These are phyloP conservation scores for Scaptomyza pallida DNA, from an alignment of 1,140 invertebrate species.

Conservation along the genomic window DNA sequence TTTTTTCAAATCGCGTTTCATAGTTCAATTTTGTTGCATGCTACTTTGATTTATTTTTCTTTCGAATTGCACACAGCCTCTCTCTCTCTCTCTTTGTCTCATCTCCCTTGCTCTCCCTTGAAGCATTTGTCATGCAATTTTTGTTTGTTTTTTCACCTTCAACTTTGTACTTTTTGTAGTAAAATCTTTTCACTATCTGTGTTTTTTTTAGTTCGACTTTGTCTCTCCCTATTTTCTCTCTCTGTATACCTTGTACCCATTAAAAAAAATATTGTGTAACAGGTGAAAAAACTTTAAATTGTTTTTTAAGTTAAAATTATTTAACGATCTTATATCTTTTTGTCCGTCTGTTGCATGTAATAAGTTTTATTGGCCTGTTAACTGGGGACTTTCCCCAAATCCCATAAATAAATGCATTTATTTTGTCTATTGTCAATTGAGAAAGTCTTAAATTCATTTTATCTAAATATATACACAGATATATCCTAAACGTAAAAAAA, in stretches of 20 bases:
- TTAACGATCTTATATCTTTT: no score
- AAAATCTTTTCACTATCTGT: background rate
- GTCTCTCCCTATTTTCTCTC: background rate
- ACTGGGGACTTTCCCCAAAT: no score
- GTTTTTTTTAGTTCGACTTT: background rate
- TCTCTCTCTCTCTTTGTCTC: background rate
- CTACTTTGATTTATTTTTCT: background rate
- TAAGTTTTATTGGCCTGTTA: no score
- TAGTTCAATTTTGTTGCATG: conserved; percentile 6
- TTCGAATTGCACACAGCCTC: conserved; percentile 15
- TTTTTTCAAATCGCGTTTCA: background rate
- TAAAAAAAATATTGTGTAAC: background rate
- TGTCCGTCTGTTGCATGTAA: no score
- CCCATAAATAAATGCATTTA: no score
- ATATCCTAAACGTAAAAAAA: no score
- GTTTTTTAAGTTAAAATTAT: no score
- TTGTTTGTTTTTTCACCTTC: conserved; percentile 28
- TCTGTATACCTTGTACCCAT: background rate
- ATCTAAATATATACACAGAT: no score
- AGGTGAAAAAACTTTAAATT: no score
- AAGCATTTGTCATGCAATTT: conserved; percentile 14
- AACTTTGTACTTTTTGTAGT: background rate
- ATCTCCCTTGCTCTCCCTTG: background rate
- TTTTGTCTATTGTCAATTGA: no score
- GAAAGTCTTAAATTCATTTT: no score